Evolutionary conservation across 2,888 invertebrate genomes (phyloP), one percentile per base, ranked within the genome.

Genomic region (Harmothoe impar): DNA sequence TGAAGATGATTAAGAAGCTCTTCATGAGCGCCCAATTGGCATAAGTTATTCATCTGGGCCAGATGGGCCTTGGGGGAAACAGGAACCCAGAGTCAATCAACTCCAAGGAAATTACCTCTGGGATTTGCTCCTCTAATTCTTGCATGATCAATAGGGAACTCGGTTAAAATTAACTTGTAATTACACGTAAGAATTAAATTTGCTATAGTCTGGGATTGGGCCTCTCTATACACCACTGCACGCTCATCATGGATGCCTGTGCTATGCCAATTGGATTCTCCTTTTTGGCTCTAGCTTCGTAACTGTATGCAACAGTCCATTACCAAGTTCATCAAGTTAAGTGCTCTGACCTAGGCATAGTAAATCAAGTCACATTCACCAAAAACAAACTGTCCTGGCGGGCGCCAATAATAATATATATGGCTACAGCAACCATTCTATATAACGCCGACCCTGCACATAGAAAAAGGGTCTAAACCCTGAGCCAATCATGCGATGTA

Each of bases 401-500:
- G 72, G 72, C 25, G 25, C 3, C 0, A 1, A 12, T n/a, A 12
- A 43, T 43, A 43, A 72, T 25, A 72, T 72, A 72, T 72, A 25
- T n/a, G 72, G 15, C 15, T 72, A 15, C 43, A 43, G 72, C 25
- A 72, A 72, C 29, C 17, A 23, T 29, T 72, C 31, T 72, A 72
- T 29, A 72, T 72, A 29, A 29, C 72, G 15, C 31, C n/a, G 12
- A n/a, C 62, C 62, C n/a, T 12, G 1, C 62, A 3, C 3, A 62
- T 62, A 62, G 17, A 29, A 29, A 29, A 72, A 72, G 25, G 25
- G 25, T 23, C 72, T 72, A 23, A 43, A 72, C 72, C 72, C 29
- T 25, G 72, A 72, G 72, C 72, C 72, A 72, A 84, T 84, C 84
- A 84, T 84, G 84, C 84, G 84, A 84, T 84, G 43, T 51, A 84